These are phyloP conservation scores for Habroteleia sp. DNA, from an alignment of 2,888 invertebrate species.

Conservation along the genomic window DNA sequence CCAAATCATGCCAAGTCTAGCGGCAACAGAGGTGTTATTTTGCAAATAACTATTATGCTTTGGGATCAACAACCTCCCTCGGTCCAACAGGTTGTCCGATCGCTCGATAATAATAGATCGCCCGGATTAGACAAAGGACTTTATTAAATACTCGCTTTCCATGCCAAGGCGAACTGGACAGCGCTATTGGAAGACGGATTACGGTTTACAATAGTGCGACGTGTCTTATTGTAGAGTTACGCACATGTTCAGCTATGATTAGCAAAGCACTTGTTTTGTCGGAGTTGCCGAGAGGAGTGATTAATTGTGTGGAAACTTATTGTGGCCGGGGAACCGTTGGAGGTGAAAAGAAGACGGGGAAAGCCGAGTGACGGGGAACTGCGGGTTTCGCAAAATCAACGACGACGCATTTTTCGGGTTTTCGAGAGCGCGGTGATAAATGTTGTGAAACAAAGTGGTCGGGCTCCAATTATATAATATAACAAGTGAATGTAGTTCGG, in stretches of 20 bases:
- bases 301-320: constrained; percentile 55
- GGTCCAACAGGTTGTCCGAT: constrained; percentile 41
- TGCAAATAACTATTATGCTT: neutral
- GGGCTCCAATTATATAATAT: constrained; percentile 50
- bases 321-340: constrained; percentile 16
- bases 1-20: no score
- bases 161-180: constrained; percentile 78
- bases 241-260: constrained; percentile 62
- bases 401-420: constrained; percentile 44
- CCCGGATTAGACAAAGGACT: constrained; percentile 72
- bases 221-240: constrained; percentile 72
- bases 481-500: constrained; percentile 53
- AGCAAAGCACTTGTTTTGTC: constrained; percentile 76
- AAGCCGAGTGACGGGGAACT: constrained; percentile 25
- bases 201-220: constrained; percentile 73
- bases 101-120: constrained; percentile 60
- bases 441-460: constrained; percentile 61
- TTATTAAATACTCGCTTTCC: constrained; percentile 75
- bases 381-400: constrained; percentile 37
- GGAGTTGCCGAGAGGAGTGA: constrained; percentile 66
- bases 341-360: constrained; percentile 41
- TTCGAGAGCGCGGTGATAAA: constrained; percentile 38
- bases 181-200: constrained; percentile 74
- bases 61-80: constrained; percentile 47
- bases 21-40: no score